Evolutionary conservation across 2,797 vertebrate species (phyloP).

Genomic region (Oceanodroma leucorhoa): DNA sequence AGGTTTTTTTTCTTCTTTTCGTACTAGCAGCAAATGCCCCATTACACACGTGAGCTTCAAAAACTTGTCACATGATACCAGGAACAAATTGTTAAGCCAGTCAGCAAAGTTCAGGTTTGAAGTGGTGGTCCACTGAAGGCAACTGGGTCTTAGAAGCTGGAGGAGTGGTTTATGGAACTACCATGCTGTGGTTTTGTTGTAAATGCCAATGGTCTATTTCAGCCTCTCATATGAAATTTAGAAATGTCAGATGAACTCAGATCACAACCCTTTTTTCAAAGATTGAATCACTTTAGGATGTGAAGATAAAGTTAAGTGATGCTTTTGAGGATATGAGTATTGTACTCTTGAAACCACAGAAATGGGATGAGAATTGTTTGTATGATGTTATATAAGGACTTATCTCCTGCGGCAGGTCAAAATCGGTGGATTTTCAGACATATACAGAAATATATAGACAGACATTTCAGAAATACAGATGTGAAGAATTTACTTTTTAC

Average conservation of each 20-base stretch:
- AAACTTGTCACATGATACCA: conserved; percentile 72
- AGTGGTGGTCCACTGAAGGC: conserved; percentile 36
- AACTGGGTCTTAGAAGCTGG: not conserved
- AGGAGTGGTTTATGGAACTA: not conserved
- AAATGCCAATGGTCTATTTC: conserved; percentile 26
- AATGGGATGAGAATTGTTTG: conserved; percentile 9
- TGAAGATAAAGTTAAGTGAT: conserved; percentile 65
- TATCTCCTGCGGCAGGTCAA: not conserved
- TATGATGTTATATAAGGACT: not conserved
- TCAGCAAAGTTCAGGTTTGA: conserved; percentile 55
- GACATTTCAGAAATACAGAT: not conserved
- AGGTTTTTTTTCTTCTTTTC: conserved; percentile 32
- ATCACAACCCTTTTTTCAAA: conserved; percentile 60
- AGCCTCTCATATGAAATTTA: conserved; percentile 12
- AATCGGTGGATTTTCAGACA: not conserved
- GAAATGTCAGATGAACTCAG: conserved; percentile 28
- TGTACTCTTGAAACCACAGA: conserved; percentile 35
- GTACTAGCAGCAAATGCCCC: conserved; percentile 62
- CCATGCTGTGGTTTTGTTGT: conserved; percentile 44
- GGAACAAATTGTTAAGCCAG: conserved; percentile 71
- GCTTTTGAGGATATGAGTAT: conserved; percentile 70
- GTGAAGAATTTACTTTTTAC: not conserved
- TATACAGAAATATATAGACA: not conserved
- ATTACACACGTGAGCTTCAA: conserved; percentile 72
- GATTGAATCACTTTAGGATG: conserved; percentile 70